Conservation (phyloP, 2,113 vertebrate species). For the Poeciliopsis occidentalis region DNA sequence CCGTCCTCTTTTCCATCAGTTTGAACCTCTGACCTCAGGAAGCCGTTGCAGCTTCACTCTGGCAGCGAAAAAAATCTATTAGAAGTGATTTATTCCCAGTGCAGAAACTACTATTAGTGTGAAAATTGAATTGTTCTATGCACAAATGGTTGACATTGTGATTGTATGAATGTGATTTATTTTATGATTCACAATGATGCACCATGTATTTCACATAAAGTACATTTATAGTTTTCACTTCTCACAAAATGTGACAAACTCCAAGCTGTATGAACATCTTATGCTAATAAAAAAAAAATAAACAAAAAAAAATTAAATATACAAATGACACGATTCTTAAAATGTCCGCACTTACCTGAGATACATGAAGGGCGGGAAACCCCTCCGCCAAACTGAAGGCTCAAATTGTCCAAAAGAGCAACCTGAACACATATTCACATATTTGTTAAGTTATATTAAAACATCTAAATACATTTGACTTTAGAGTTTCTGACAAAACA, state of each 20-base stretch:
- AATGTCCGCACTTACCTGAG: conserved; percentile 46
- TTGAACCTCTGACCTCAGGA: too few relatives aligned
- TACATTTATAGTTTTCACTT: background rate
- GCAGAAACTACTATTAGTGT: too few relatives aligned
- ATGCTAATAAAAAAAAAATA: background rate
- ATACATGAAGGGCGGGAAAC: conserved; percentile 31
- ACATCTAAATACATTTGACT: background rate
- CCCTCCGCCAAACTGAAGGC: conserved; percentile 34
- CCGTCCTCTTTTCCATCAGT: too few relatives aligned
- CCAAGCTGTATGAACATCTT: background rate
- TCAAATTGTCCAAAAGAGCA: conserved; percentile 70
- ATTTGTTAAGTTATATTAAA: background rate
- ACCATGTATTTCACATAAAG: background rate
- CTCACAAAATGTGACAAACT: background rate
- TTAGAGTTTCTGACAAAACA: too few relatives aligned
- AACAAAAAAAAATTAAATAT: background rate
- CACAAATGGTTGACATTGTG: too few relatives aligned
- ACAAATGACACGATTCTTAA: background rate
- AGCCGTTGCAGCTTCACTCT: too few relatives aligned
- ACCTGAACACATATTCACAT: conserved; percentile 61
- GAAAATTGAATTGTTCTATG: too few relatives aligned
- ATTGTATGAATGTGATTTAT: too few relatives aligned
- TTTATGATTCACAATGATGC: background rate
- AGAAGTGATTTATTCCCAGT: too few relatives aligned
- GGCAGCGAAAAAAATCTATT: too few relatives aligned